phyloP scores from a whole-genome alignment of 2,113 vertebrate species.

The Nettapus auritus region DNA sequence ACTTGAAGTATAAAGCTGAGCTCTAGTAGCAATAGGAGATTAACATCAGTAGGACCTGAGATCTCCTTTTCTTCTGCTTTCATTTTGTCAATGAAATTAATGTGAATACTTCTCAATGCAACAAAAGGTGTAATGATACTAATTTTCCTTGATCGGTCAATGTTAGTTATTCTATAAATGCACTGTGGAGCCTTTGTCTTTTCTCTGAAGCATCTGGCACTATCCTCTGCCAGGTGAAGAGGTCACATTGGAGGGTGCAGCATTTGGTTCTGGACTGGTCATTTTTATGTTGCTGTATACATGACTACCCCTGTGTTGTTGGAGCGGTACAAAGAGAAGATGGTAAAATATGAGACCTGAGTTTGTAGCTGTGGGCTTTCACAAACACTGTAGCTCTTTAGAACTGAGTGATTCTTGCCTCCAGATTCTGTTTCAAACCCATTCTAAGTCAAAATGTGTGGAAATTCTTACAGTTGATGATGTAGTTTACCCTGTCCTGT shows the following conservation, averaged over 20 bases:
- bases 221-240: not conserved
- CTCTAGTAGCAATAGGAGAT: not conserved
- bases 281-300: not conserved
- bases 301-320: not conserved
- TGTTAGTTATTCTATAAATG: not conserved
- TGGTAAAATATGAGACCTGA: not conserved
- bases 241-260: not conserved
- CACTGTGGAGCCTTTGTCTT: not conserved
- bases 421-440: not conserved
- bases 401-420: not conserved
- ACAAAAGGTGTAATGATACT: not conserved
- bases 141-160: not conserved
- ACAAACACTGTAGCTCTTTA: not conserved
- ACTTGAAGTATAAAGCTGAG: not conserved
- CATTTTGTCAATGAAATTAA: not conserved
- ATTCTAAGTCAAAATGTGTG: not conserved
- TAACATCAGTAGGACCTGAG: rapidly evolving
- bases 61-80: not conserved
- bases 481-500: not conserved
- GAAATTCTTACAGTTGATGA: not conserved
- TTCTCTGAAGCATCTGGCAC: not conserved
- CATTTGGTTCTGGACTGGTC: not conserved
- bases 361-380: not conserved
- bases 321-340: not conserved
- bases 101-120: not conserved